phyloP scores from a whole-genome alignment of 2,888 invertebrate genomes.

The Galerucella calmariensis region DNA sequence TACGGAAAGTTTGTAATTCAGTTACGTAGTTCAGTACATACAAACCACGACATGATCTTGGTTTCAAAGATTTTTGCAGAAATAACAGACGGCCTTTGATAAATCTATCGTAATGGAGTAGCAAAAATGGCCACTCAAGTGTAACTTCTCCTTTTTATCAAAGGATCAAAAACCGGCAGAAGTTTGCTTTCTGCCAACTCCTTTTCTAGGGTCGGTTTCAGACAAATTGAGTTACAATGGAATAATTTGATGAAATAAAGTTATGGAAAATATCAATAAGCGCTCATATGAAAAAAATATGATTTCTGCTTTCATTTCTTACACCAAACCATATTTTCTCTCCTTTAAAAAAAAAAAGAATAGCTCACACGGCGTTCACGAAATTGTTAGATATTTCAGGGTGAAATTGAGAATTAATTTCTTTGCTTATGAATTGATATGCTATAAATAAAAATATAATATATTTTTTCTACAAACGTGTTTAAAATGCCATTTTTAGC shows the following conservation, averaged over 20 bases:
- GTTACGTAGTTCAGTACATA: constrained; percentile 26
- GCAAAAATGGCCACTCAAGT: constrained; percentile 30
- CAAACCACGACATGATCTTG: constrained; percentile 28
- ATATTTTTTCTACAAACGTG: no score
- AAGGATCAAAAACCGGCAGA: constrained; percentile 20
- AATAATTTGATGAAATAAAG: not conserved
- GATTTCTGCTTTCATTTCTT: no score
- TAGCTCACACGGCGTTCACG: no score
- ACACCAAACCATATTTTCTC: no score
- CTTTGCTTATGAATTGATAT: no score
- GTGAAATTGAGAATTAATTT: no score
- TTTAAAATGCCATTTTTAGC: no score
- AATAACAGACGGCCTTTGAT: constrained; percentile 21
- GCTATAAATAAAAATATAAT: no score
- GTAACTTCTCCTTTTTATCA: constrained; percentile 18
- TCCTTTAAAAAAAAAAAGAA: no score
- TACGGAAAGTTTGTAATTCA: constrained; percentile 25
- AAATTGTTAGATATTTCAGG: no score
- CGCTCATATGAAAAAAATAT: no score
- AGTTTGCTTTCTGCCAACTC: constrained; percentile 16
- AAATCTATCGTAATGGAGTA: constrained; percentile 28
- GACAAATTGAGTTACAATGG: not conserved
- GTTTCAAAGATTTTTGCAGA: constrained; percentile 30
- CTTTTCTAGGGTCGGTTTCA: not conserved
- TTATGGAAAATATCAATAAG: no score